phyloP scores from a whole-genome alignment of 1,140 invertebrate species.

The Zaprionus lachaisei region DNA sequence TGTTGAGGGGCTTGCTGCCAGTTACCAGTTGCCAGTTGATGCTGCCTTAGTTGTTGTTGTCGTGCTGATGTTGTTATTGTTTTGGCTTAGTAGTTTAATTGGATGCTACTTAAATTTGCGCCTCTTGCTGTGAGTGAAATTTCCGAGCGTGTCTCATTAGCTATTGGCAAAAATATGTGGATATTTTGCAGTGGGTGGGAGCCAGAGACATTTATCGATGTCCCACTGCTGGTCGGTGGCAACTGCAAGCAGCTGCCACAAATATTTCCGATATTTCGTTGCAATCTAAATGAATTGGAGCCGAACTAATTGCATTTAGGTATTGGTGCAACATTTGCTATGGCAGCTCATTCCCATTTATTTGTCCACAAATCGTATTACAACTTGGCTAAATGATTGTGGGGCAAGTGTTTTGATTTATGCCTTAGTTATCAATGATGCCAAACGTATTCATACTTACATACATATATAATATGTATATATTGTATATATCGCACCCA shows the following conservation, averaged over 20 bases:
- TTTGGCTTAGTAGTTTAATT: slow-evolving; percentile 43
- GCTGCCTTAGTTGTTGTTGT: slow-evolving; percentile 25
- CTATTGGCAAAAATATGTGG: background rate
- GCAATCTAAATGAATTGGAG: slow-evolving; percentile 70
- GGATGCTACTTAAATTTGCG: slow-evolving; percentile 23
- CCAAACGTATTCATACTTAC: slow-evolving; percentile 5
- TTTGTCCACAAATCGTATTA: slow-evolving; percentile 12
- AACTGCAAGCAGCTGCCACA: slow-evolving; percentile 53
- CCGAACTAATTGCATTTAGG: slow-evolving; percentile 77
- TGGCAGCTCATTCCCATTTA: slow-evolving; percentile 41
- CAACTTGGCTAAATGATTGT: slow-evolving; percentile 36
- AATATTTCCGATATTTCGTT: slow-evolving; percentile 44
- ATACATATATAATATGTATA: background rate
- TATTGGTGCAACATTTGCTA: slow-evolving; percentile 58
- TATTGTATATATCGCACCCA: slow-evolving; percentile 30
- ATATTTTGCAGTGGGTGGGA: background rate
- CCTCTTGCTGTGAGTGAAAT: slow-evolving; percentile 40
- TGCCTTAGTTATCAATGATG: slow-evolving; percentile 62
- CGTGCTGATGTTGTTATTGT: slow-evolving; percentile 16
- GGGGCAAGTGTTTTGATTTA: slow-evolving; percentile 61
- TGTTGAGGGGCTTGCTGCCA: slow-evolving; percentile 25
- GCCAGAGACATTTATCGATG: slow-evolving; percentile 12
- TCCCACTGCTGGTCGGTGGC: background rate
- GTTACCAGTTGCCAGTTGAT: slow-evolving; percentile 7
- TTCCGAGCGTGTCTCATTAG: slow-evolving; percentile 36